A percentile compares a stretch with the other conserved stretches of the same genome.
Conservation (phyloP, 2,797 vertebrate genomes). For the Mormyrus proboscirostris region DNA sequence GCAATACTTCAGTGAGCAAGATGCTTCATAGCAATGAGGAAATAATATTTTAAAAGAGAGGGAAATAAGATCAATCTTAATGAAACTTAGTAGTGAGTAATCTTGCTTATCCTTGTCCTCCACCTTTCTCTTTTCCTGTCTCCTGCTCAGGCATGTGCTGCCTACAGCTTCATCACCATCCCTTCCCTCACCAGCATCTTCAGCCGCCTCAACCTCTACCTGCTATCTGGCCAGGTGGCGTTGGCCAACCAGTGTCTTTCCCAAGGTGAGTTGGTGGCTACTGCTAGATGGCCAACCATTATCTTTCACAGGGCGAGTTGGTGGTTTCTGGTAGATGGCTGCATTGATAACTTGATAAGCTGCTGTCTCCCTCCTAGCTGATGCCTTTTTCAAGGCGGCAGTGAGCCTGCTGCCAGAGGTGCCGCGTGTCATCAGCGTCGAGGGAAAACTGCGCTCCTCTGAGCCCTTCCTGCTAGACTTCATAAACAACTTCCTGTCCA, state of each 20-base stretch:
- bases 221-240: conserved; percentile 89
- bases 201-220: conserved; percentile 82
- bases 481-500: conserved; percentile 87
- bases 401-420: conserved; percentile 85
- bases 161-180: conserved; percentile 97
- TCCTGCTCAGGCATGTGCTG: conserved; percentile 79
- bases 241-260: conserved; percentile 96
- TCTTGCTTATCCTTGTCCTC: not conserved
- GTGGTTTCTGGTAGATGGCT: not conserved
- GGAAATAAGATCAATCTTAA: not conserved
- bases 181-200: conserved; percentile 90
- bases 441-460: conserved; percentile 84
- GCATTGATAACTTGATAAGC: not conserved
- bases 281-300: conserved; percentile 80
- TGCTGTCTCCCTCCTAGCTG: conserved; percentile 61
- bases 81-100: not conserved
- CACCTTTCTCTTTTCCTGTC: not conserved
- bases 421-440: conserved; percentile 80
- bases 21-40: not conserved
- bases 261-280: conserved; percentile 71
- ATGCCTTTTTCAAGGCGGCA: conserved; percentile 90
- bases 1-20: not conserved
- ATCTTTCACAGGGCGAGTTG: conserved; percentile 88
- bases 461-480: conserved; percentile 88
- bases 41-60: not conserved